Base-by-base conservation (phyloP, 92 coral and sea anemone species). In the Metridium senile region DNA sequence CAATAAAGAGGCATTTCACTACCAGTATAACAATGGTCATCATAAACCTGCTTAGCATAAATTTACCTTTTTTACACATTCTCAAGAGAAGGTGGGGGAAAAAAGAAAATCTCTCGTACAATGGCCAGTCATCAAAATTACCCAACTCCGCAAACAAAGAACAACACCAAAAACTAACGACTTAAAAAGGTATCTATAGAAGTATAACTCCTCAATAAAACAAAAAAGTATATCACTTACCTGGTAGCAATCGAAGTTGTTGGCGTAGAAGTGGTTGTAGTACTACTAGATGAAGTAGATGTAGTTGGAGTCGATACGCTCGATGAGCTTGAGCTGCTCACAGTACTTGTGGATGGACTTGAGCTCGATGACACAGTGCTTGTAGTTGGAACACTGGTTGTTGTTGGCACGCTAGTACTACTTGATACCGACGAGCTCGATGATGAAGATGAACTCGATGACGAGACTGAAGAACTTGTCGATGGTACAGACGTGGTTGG, bases 321-420 rank as follows among this genome's bases (percentile, higher is more conserved):
- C 33, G 74, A 19, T 0, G 62, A 4, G 1, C 52, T 18, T 1
- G 77, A 52, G 16, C 34, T 25, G 9, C 8, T 39, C 49, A 39
- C 49, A 39, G 49, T 52, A 47, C 69, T 64, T 0, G 78, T 58
- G 22, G 81, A 78, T 39, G 92, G 67, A 10, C 85, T 26, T 21
- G 26, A 39, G 49, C 49, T 39, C 49, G 49, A 39, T 39, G 49
- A 4, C 13, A 13, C 8, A 4, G 49, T 39, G 49, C 49, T 39
- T 6, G 8, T 39, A 39, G 49, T 39, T 39, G 49, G 49, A 4
- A 39, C 49, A 39, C 49, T 39, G 49, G 49, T 39, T 39, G 49
- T 39, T 39, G 74, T 68, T 13, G 71, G 33, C 13, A 39, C 49
- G 49, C 49, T 39, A 13, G 49, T 39, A 39, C 49, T 39, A 4